Percentiles rank a stretch among this genome's conserved stretches.
Conservation (phyloP, 1,140 invertebrate genomes). For the Stegodyphus mimosarum region DNA sequence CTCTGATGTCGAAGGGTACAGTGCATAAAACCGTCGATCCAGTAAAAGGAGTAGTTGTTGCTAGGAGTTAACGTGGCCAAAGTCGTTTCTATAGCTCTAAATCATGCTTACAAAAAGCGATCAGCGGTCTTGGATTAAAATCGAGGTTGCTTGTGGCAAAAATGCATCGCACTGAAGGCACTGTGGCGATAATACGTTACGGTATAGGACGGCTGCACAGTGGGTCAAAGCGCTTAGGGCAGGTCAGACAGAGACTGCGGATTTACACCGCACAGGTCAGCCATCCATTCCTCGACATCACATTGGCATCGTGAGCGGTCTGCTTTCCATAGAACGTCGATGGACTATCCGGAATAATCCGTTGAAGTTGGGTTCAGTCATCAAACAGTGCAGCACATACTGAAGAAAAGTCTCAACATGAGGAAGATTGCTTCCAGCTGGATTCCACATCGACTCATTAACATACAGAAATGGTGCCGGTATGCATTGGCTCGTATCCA, state of each 20-base stretch:
- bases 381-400: background rate
- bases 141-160: background rate
- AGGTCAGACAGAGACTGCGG: background rate
- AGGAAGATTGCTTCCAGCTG: too few relatives aligned
- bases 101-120: background rate
- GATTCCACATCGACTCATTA: too few relatives aligned
- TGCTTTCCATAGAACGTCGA: background rate
- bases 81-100: background rate
- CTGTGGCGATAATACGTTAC: background rate
- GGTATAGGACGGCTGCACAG: background rate
- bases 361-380: too few relatives aligned
- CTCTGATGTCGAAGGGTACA: background rate
- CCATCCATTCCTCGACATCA: too few relatives aligned
- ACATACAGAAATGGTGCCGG: too few relatives aligned
- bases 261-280: background rate
- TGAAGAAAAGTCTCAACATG: too few relatives aligned
- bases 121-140: background rate
- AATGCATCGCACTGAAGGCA: background rate
- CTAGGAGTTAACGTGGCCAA: background rate
- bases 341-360: background rate
- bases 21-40: too few relatives aligned
- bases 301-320: background rate
- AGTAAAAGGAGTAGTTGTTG: background rate
- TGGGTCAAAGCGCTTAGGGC: background rate
- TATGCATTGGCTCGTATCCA: too few relatives aligned